Evolutionary conservation across 2,113 vertebrate species (phyloP), one percentile per base, ranked within the genome.

Genomic region (Orcinus orca): DNA sequence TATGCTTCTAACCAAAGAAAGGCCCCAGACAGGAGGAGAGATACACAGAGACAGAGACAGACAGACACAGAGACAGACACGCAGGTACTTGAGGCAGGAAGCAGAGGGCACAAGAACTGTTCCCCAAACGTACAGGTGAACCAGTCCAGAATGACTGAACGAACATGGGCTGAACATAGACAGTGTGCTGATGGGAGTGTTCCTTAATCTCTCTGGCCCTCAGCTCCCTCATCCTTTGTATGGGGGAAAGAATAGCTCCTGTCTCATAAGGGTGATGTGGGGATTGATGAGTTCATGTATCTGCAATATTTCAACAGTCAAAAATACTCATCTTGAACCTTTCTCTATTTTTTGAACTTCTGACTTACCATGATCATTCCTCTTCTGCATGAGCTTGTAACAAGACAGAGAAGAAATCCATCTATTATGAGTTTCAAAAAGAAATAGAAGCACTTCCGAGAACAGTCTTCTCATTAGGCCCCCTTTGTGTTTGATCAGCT

Each of bases 371-470:
- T 13, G 3, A 63, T 95, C 20, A 18, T 79, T 76, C 93, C 74
- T 94, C 58, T 84, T 84, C 41, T 84, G 26, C 76, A 63, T 83
- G 62, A 80, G 26, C 47, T 53, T 93, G 33, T 96, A 92, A 79
- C 67, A 83, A 95, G 65, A 76, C n/a, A 90, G 55, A 77, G 50
- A 77, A 41, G n/a, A 47, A 73, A 81, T 70, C 31, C 21, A 55
- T 47, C 20, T 84, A 63, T 71, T 50, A 2, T n/a, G 74, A 58
- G 70, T 73, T 79, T 91, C 87, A 58, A 73, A 84, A 88, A 85
- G 68, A 90, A 95, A 85, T 36, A 58, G 60, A 86, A 77, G 74
- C 60, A 2, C 41, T 20, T 7, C 79, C 0, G 1, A 93, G 60
- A 53, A 29, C 6, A 4, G 60, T 73, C 77, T 79, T 87, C 82